Evolutionary conservation across 2,888 invertebrate genomes (phyloP).

Genomic region (Acanthoscelides obtectus): DNA sequence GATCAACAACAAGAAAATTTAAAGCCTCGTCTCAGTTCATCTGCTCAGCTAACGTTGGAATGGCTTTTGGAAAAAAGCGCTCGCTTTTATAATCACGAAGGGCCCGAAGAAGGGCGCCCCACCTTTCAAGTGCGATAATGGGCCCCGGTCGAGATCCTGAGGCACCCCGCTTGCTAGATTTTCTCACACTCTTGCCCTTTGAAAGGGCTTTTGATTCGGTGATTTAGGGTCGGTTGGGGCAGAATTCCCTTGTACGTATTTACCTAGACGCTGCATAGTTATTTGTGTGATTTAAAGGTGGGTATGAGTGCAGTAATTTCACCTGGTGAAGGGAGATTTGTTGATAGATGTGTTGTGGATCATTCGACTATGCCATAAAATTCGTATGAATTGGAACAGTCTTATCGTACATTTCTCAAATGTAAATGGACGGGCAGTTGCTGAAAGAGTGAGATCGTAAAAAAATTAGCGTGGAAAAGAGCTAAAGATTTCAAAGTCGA

Average conservation of each 20-base stretch:
- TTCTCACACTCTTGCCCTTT: not conserved
- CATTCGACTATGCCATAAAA: too few relatives aligned
- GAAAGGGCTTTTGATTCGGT: not conserved
- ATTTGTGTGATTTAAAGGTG: not conserved
- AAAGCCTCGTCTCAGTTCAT: not conserved
- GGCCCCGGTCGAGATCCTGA: not conserved
- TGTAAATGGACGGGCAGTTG: too few relatives aligned
- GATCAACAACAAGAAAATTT: not conserved
- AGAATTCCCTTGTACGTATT: not conserved
- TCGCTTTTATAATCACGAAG: not conserved
- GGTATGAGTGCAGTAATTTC: too few relatives aligned
- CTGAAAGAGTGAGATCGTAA: too few relatives aligned
- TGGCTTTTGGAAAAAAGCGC: not conserved
- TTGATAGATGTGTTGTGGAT: too few relatives aligned
- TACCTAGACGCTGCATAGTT: not conserved
- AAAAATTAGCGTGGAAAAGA: too few relatives aligned
- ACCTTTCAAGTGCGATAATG: not conserved
- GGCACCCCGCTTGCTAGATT: not conserved
- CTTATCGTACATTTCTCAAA: too few relatives aligned
- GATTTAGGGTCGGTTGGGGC: not conserved
- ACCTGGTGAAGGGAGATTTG: too few relatives aligned
- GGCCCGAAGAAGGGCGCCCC: not conserved
- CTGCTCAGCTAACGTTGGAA: not conserved
- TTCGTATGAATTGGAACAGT: too few relatives aligned
- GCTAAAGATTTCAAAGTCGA: too few relatives aligned